These are phyloP conservation scores for Baccha elongata DNA, from an alignment of 2,888 invertebrate genomes.

Conservation along the genomic window DNA sequence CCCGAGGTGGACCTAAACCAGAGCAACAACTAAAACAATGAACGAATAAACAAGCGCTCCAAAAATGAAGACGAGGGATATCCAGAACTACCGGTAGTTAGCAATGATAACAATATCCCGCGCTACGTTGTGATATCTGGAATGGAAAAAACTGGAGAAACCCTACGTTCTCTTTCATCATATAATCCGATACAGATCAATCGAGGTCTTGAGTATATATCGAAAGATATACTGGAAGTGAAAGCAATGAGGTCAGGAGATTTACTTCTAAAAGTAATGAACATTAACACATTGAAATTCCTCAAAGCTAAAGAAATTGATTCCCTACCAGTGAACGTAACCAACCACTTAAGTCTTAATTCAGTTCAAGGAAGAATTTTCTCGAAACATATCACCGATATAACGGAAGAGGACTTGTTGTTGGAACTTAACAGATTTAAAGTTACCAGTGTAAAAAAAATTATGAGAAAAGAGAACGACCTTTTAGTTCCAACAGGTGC, in stretches of 20 bases:
- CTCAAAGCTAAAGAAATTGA: too few relatives aligned
- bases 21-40: not conserved
- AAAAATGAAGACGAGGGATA: not conserved
- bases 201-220: not conserved
- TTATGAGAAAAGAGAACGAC: too few relatives aligned
- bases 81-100: not conserved
- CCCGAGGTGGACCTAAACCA: too few relatives aligned
- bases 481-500: too few relatives aligned
- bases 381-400: too few relatives aligned
- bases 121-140: not conserved
- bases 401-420: too few relatives aligned
- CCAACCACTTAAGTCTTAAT: too few relatives aligned
- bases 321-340: too few relatives aligned
- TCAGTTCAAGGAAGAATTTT: too few relatives aligned
- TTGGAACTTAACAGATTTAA: too few relatives aligned
- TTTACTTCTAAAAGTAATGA: not conserved
- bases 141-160: constrained; percentile 13
- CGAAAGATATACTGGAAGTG: constrained; percentile 1
- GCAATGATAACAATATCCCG: constrained; percentile 2
- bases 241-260: constrained; percentile 20
- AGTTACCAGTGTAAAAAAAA: too few relatives aligned
- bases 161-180: not conserved
- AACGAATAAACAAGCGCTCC: not conserved
- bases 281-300: not conserved
- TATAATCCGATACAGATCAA: constrained; percentile 12